phyloP scores from a whole-genome alignment of 1,140 invertebrate species.

The Drosophila virilis region DNA sequence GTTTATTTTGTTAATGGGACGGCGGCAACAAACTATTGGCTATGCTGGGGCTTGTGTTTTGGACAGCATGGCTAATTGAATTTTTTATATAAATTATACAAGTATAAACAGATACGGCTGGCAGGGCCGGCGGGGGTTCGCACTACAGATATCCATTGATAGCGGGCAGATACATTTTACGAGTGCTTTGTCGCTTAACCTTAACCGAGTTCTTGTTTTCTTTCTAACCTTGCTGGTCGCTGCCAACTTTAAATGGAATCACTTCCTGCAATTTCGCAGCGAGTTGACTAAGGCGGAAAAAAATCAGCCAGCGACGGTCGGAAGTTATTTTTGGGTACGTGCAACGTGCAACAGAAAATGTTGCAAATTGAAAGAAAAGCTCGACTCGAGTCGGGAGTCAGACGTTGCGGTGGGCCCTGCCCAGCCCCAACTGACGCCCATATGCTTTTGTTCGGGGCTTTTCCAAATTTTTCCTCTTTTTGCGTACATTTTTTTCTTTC shows the following conservation, averaged over 20 bases:
- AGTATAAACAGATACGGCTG: slow-evolving; percentile 13
- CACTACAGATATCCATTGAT: too few species aligned
- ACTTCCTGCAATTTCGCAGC: slow-evolving; percentile 73
- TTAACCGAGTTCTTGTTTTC: slow-evolving; percentile 28
- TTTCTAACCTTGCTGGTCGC: not conserved
- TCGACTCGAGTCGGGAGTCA: slow-evolving; percentile 9
- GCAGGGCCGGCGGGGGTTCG: too few species aligned
- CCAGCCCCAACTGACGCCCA: slow-evolving; percentile 36
- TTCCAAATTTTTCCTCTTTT: slow-evolving; percentile 34
- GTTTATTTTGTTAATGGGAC: slow-evolving; percentile 72
- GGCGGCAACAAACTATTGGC: slow-evolving; percentile 13
- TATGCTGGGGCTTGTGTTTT: slow-evolving; percentile 57
- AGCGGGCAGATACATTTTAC: not conserved
- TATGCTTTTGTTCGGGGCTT: slow-evolving; percentile 62
- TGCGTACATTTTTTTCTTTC: slow-evolving; percentile 7
- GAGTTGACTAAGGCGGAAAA: slow-evolving; percentile 48
- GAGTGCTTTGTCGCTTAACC: slow-evolving; percentile 22
- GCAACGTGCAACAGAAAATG: slow-evolving; percentile 68
- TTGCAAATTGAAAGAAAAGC: slow-evolving; percentile 80
- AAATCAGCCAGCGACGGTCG: slow-evolving; percentile 66
- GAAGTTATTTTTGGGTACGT: slow-evolving; percentile 79
- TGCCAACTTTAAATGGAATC: slow-evolving; percentile 67
- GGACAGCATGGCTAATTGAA: slow-evolving; percentile 75
- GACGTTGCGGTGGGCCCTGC: slow-evolving; percentile 9
- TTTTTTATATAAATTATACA: slow-evolving; percentile 71